A percentile compares a stretch with the other conserved stretches of the same genome.
These are phyloP conservation scores for Entomyzon cyanotis DNA, from an alignment of 2,113 vertebrate genomes.

Conservation along the genomic window DNA sequence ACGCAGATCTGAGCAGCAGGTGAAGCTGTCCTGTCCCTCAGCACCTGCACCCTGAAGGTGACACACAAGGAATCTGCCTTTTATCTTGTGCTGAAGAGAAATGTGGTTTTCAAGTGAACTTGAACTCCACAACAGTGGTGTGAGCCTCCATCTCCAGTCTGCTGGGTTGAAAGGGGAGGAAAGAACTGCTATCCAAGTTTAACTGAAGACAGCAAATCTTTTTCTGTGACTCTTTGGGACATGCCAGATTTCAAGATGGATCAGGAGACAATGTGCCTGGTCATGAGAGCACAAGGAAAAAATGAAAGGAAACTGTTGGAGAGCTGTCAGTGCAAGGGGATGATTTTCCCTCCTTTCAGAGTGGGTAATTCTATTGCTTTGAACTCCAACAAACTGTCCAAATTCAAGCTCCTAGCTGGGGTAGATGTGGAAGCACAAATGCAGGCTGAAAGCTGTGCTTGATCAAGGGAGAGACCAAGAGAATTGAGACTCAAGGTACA, in stretches of 20 bases:
- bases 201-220: not conserved
- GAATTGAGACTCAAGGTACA: not conserved
- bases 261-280: not conserved
- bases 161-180: not conserved
- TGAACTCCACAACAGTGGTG: rapidly evolving
- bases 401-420: not conserved
- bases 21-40: not conserved
- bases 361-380: not conserved
- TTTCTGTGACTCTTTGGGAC: not conserved
- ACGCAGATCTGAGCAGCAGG: not conserved
- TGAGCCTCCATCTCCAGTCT: not conserved
- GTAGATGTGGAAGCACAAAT: not conserved
- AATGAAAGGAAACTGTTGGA: not conserved
- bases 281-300: not conserved
- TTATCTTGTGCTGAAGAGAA: not conserved
- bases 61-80: not conserved
- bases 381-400: not conserved
- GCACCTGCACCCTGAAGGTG: not conserved
- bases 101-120: too few relatives aligned
- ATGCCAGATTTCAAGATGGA: not conserved
- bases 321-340: not conserved
- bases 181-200: not conserved
- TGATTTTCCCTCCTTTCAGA: not conserved
- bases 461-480: not conserved
- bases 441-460: not conserved